Evolutionary conservation across 1,140 invertebrate species (phyloP).

Genomic region (Sycobia sp.): DNA sequence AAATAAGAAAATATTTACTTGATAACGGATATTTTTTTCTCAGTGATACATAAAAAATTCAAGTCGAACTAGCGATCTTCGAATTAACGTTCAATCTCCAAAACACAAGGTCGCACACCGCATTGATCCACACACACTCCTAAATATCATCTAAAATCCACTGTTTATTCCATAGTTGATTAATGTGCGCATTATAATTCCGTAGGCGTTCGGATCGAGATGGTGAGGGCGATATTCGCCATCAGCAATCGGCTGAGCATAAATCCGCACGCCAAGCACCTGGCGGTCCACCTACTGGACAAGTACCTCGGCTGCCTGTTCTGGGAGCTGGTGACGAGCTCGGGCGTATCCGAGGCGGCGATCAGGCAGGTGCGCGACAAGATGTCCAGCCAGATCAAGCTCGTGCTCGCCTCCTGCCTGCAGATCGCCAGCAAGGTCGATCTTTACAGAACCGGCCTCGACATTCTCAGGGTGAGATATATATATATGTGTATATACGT

Average conservation of each 20-base stretch:
- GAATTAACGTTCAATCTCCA: too few species aligned
- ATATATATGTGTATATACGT: too few species aligned
- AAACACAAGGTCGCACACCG: too few species aligned
- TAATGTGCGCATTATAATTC: not conserved
- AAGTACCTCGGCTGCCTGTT: constrained; percentile 47
- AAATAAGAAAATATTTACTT: too few species aligned
- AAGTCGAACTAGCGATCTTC: too few species aligned
- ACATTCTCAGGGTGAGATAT: constrained; percentile 9
- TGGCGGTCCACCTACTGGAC: constrained; percentile 52
- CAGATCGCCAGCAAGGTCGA: constrained; percentile 33
- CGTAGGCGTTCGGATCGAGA: constrained; percentile 41
- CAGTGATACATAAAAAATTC: too few species aligned
- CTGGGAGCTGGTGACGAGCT: constrained; percentile 40
- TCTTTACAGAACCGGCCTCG: constrained; percentile 16
- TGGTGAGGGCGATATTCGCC: constrained; percentile 44
- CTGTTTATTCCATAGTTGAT: too few species aligned
- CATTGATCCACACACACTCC: too few species aligned
- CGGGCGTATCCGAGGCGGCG: constrained; percentile 19
- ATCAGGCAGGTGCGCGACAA: constrained; percentile 28
- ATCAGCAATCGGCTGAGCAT: constrained; percentile 44
- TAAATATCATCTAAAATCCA: too few species aligned
- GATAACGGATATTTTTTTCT: too few species aligned
- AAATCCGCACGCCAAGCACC: constrained; percentile 44
- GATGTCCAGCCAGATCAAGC: constrained; percentile 33
- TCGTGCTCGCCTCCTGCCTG: constrained; percentile 43